Evolutionary conservation across 2,113 vertebrate genomes (phyloP), one percentile per base, ranked within the genome.

Genomic region (Tragelaphus buxtoni): DNA sequence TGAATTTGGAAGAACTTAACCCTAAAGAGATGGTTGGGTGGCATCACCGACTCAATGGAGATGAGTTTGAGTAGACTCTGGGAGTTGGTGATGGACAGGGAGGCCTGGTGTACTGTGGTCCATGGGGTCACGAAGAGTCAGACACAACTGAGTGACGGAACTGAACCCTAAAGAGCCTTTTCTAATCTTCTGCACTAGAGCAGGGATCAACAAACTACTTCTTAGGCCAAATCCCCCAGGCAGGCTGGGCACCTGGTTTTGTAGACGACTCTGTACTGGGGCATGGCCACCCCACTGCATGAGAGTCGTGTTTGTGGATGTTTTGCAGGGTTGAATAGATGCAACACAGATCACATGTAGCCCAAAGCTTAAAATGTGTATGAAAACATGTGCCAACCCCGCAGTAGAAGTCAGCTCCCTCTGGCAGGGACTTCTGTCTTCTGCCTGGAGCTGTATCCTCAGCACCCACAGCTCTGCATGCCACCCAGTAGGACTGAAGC

Each of bases 101-200:
- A 69, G n/a, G 65, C 18, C 18, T 69, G n/a, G n/a, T 10, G n/a
- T 69, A 39, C 65, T 11, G 65, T 69, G 65, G n/a, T 69, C 18
- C 9, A 69, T 6, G n/a, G 65, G 18, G 9, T 69, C 1, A 0
- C 0, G 0, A 69, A 39, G 18, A 35, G 9, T 39, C 5, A 0
- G 18, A 69, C 65, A 69, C 2, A 9, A 39, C 65, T 69, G n/a
- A 69, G n/a, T 0, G 0, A 69, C 0, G 2, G n/a, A 69, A 35
- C 18, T 69, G 65, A 22, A 69, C 20, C n/a, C 18, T 69, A 39
- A 69, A 22, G 65, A 39, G 30, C 30, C n/a, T 69, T 11, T 92
- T 58, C 45, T 18, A 9, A 5, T 42, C 49, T 77, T 16, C 13
- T 28, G 12, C 17, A 16, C 51, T 10, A 16, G 14, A 49, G 28